Conservation (phyloP, 2,113 vertebrate genomes). For the Rhagologus leucostigma region DNA sequence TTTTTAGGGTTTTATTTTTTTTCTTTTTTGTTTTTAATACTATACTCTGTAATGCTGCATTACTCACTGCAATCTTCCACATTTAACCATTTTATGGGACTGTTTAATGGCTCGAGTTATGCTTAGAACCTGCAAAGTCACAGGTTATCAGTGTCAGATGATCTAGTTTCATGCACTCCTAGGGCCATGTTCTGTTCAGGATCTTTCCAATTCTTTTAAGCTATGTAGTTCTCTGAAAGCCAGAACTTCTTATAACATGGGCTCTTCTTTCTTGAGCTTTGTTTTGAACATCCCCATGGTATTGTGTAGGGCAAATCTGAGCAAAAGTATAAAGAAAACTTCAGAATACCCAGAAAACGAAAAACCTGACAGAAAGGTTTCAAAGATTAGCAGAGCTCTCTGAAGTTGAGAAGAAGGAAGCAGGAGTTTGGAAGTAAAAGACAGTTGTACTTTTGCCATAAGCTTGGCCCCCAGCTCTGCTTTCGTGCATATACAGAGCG, state of each 20-base stretch:
- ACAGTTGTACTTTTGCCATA: neutral
- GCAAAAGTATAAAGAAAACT: neutral
- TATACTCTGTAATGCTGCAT: neutral
- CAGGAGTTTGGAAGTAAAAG: neutral
- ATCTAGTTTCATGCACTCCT: neutral
- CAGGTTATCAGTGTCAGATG: neutral
- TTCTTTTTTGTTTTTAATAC: neutral
- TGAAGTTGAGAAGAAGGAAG: neutral
- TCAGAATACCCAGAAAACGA: neutral
- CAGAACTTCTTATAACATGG: neutral
- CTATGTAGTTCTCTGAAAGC: neutral
- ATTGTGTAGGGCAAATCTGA: neutral
- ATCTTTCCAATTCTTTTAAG: neutral
- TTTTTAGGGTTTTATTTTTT: neutral
- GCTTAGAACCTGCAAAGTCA: neutral
- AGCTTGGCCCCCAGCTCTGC: neutral
- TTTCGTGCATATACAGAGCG: neutral
- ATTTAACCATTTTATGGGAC: neutral
- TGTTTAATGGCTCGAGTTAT: neutral
- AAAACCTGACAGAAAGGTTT: neutral
- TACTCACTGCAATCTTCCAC: neutral
- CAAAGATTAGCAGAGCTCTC: neutral
- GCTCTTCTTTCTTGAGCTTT: neutral
- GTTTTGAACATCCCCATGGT: neutral
- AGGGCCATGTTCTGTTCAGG: neutral